Percentiles rank a stretch among this genome's conserved stretches.
These are phyloP conservation scores for Amphiduros pacificus DNA, from an alignment of 2,888 invertebrate species.

Conservation along the genomic window DNA sequence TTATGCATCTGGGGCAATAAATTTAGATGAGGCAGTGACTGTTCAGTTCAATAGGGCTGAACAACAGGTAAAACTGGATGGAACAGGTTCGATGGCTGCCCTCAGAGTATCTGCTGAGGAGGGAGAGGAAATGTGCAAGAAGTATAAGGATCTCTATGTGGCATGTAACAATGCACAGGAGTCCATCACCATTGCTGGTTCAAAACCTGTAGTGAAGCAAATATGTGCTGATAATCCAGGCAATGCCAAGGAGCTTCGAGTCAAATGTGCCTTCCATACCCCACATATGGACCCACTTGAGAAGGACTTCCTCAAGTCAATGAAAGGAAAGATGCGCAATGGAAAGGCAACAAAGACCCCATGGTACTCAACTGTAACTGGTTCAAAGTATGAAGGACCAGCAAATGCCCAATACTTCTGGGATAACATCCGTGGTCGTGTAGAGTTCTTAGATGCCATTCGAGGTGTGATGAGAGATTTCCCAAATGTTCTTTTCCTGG, in stretches of 20 bases:
- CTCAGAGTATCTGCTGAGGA: slow-evolving; percentile 13
- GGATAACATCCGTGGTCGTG: slow-evolving; percentile 19
- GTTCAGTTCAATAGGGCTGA: slow-evolving; percentile 10
- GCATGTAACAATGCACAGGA: slow-evolving; percentile 24
- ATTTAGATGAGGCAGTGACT: slow-evolving; percentile 17
- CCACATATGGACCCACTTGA: slow-evolving; percentile 13
- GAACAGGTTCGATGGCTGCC: slow-evolving; percentile 29
- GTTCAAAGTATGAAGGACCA: neutral
- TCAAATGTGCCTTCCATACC: slow-evolving; percentile 25
- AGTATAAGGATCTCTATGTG: slow-evolving; percentile 17
- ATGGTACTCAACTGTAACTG: slow-evolving; percentile 18
- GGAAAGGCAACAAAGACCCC: neutral
- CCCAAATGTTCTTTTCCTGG: slow-evolving; percentile 17
- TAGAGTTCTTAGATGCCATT: slow-evolving; percentile 18
- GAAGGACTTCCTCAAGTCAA: slow-evolving; percentile 13
- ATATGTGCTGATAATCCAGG: slow-evolving; percentile 13
- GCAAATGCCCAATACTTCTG: slow-evolving; percentile 20
- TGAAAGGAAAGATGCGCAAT: slow-evolving; percentile 10
- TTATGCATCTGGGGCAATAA: slow-evolving; percentile 18
- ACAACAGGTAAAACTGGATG: slow-evolving; percentile 12
- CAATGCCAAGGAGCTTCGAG: slow-evolving; percentile 20
- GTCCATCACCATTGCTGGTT: slow-evolving; percentile 23
- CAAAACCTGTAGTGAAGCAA: slow-evolving; percentile 10
- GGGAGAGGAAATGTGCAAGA: slow-evolving; percentile 11
- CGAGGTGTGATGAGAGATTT: slow-evolving; percentile 16